A percentile compares a stretch with the other conserved stretches of the same genome.
Conservation (phyloP, 2,888 invertebrate species). For the Chrysotoxum bicinctum region DNA sequence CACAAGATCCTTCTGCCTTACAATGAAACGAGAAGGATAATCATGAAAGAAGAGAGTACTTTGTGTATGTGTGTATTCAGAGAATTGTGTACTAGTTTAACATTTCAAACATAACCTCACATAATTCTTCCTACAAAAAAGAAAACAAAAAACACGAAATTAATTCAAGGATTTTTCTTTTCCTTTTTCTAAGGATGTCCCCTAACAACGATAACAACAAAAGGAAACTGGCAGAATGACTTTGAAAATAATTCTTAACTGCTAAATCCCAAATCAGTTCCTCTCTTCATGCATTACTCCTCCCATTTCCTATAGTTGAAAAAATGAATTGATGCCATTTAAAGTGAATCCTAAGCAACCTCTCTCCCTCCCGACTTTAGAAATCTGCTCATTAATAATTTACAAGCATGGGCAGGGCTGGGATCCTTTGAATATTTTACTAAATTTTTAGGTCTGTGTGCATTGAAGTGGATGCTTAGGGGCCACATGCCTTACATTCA, state of each 20-base stretch:
- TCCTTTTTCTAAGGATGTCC: background rate
- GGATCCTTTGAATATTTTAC: conserved; percentile 55
- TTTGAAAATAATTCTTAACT: conserved; percentile 15
- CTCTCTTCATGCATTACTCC: background rate
- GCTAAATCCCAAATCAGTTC: conserved; percentile 30
- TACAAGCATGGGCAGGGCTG: conserved; percentile 34
- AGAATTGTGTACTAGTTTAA: background rate
- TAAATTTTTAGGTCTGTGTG: background rate
- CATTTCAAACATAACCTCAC: conserved; percentile 32
- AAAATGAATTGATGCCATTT: conserved; percentile 50
- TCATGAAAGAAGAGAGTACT: background rate
- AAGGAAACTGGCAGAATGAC: background rate
- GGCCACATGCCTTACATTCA: background rate
- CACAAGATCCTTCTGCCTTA: background rate
- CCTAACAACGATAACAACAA: background rate
- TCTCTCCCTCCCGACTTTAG: conserved; percentile 29
- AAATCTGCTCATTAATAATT: conserved; percentile 53
- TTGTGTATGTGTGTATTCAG: background rate
- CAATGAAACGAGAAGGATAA: background rate
- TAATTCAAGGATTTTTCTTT: conserved; percentile 30
- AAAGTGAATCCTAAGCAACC: conserved; percentile 1
- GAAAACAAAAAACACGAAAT: background rate
- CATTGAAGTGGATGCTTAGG: background rate
- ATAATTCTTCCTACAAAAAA: conserved; percentile 6
- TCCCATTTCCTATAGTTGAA: background rate